Evolutionary conservation across 2,888 invertebrate species (phyloP), one percentile per base, ranked within the genome.

Genomic region (Sphinx pinastri): DNA sequence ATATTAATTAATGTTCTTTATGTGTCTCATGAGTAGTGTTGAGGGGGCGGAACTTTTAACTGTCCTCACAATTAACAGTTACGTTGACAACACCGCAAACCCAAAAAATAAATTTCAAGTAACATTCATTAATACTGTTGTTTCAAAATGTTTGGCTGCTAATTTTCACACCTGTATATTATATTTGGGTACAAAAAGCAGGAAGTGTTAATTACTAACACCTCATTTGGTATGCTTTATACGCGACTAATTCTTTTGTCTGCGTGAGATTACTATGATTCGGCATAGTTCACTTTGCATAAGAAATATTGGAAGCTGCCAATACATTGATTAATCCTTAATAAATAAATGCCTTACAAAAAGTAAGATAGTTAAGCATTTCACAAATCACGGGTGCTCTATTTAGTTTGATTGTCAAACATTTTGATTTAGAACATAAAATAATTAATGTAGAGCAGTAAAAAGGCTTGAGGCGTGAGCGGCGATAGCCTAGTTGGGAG

Each of bases 131-230:
- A 38, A 47, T 47, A 60, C 16, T 12, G 16, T 63, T 19, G 19
- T 19, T 49, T 49, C 19, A 47, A 49, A 47, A 19, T 45, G 47
- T 63, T 55, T 12, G 19, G 31, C 38, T 6, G 57, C 25, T 47
- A 60, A 16, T 16, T 49, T 63, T 63, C 47, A 63, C 63, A 63
- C 63, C 19, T 19, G 7, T 7, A 47, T 19, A 19, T 49, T 16
- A 54, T 16, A 54, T 55, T 55, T 55, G 4, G 19, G 6, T 19
- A 12, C 63, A 47, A 49, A 19, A 49, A 63, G 49, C 47, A 47
- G 63, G 19, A 49, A 13, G 63, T 63, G 63, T 63, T 63, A 63
- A 63, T 49, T 49, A 63, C 63, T 63, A 13, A 58, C 14, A 31
- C 47, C 11, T 55, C 19, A 63, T 19, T 63, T 63, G 49, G 13